Evolutionary conservation across 1,140 invertebrate genomes (phyloP), one percentile per base, ranked within the genome.

Genomic region (Bombus consobrinus): DNA sequence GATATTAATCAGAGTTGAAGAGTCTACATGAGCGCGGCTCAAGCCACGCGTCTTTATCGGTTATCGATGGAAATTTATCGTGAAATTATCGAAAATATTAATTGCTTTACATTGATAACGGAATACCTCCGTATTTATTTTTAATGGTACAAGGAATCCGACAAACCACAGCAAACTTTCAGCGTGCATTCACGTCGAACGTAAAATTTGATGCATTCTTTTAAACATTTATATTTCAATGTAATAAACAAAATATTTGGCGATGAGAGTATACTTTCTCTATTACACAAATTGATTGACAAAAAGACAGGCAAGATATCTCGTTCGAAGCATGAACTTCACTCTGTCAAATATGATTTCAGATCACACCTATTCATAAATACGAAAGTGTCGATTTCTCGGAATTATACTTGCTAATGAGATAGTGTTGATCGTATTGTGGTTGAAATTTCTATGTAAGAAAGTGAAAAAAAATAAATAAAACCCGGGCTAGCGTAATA

Each of bases 1-100:
- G 78, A 69, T 83, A 83, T 78, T 83, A 83, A 83, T 83, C 22
- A 28, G 47, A 34, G 13, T 37, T 15, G 43, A 53, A 77, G 74
- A 18, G 37, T 34, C 12, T 68, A 37, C 34, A 32, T n/a, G 18
- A 47, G 12, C 62, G n/a, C 3, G 34, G 34, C 25, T 39, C 9
- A 0, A 64, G 12, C 15, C 6, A 32, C 18, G n/a, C 28, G n/a
- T 12, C 32, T 32, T 37, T 4, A 6, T 25, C 32, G 32, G 47
- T 4, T 66, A 43, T 22, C 69, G 28, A 53, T 72, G 12, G 41
- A 62, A 57, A 62, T 59, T 32, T 6, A 59, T 73, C 34, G 18
- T 22, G 28, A 62, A 62, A 53, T 53, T 25, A 18, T 47, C n/a
- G 25, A 69, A 25, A 75, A 39, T 41, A n/a, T 39, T 39, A 47